These are phyloP conservation scores for Herpetotheres cachinnans DNA, from an alignment of 2,113 vertebrate genomes.

Conservation along the genomic window DNA sequence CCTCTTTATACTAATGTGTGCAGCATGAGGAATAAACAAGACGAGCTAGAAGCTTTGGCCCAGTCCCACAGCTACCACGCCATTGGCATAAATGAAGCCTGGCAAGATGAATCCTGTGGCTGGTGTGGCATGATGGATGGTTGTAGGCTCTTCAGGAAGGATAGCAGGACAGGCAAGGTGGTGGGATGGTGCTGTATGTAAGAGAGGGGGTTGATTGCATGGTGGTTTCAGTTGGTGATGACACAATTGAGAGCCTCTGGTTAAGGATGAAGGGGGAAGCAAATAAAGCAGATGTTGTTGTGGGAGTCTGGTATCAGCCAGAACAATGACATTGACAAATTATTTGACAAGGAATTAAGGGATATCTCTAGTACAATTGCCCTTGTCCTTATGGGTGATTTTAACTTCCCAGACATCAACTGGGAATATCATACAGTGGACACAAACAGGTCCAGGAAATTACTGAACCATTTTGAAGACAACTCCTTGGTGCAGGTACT, in stretches of 20 bases:
- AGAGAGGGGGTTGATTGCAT: not conserved
- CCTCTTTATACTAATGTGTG: rapidly evolving
- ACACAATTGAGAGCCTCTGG: rapidly evolving
- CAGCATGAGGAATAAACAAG: not conserved
- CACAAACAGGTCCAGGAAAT: not conserved
- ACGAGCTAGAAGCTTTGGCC: not conserved
- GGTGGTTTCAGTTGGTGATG: rapidly evolving
- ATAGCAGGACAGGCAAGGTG: rapidly evolving
- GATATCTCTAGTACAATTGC: not conserved
- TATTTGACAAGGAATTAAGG: not conserved
- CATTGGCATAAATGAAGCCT: not conserved
- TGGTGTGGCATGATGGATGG: not conserved
- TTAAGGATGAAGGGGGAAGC: not conserved
- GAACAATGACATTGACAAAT: rapidly evolving
- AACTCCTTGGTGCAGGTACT: not conserved
- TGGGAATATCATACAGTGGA: not conserved
- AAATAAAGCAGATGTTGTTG: not conserved
- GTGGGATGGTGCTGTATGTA: not conserved
- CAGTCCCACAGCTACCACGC: no score
- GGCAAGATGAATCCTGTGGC: not conserved
- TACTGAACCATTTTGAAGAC: not conserved
- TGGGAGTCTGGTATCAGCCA: not conserved
- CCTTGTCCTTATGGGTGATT: not conserved
- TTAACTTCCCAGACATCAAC: not conserved
- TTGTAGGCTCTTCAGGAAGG: not conserved